Evolutionary conservation across 2,888 invertebrate species (phyloP), one percentile per base, ranked within the genome.

Genomic region (Dryadula phaetusa): DNA sequence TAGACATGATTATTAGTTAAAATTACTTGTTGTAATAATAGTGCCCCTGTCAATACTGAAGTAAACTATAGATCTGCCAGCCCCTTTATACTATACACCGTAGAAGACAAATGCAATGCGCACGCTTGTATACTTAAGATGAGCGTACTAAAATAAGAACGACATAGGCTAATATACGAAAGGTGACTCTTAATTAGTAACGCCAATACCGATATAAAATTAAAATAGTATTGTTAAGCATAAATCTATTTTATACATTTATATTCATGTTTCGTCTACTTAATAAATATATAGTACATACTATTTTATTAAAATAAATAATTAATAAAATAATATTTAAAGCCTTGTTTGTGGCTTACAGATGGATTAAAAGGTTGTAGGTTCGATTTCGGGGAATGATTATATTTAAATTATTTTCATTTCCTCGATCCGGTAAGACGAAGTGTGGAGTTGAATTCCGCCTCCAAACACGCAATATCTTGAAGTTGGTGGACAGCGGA

Each of bases 1-100:
- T 22, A 20, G 62, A 20, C 47, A 40, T 61, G 12, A 63, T 54
- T 64, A 71, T 72, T 74, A 65, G 66, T 64, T 44, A 40, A 32
- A 42, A 70, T 64, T 40, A 37, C 37, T 20, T 47, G 66, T 54
- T 70, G 56, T 64, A 61, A 40, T 54, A 58, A 61, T 60, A 54
- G 56, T 44, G 56, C 47, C 61, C 32, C 22, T 53, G 14, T 14
- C 0, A 8, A 14, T 32, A 60, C 25, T 60, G 25, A 44, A 14
- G 18, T 44, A 18, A 46, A 6, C 3, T 28, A 7, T 8, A 16
- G 20, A 16, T 10, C n/a, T 37, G 22, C 7, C 12, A 56, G 56
- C n/a, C 22, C n/a, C n/a, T 56, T 40, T 56, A 56, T 56, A 56
- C 40, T 22, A 5, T 34, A 8, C 1, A 22, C 14, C 18, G 14